phyloP scores from a whole-genome alignment of 2,113 vertebrate genomes.

The Cebidichthys violaceus region DNA sequence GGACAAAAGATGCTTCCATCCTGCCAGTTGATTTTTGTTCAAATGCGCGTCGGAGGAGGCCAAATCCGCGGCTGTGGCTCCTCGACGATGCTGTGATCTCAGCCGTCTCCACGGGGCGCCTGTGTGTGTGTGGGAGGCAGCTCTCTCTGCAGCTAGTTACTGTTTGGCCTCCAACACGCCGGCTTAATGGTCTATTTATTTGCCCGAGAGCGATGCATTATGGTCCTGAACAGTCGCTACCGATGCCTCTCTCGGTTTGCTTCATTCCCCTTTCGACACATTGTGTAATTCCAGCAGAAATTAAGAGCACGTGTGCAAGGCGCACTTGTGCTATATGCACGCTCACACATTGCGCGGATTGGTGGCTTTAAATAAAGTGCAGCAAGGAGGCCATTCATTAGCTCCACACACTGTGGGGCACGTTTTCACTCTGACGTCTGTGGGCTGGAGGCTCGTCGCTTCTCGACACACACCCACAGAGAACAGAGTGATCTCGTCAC shows the following conservation, averaged over 20 bases:
- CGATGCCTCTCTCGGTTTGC: slow-evolving; percentile 68
- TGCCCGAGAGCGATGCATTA: slow-evolving; percentile 77
- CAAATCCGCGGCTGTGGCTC: slow-evolving; percentile 61
- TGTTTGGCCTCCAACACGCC: slow-evolving; percentile 77
- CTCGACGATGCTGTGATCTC: slow-evolving; percentile 56
- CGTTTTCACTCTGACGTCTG: slow-evolving; percentile 37
- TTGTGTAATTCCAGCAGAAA: slow-evolving; percentile 41
- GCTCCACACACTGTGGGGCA: slow-evolving; percentile 27
- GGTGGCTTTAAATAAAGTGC: slow-evolving; percentile 48
- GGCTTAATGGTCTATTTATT: slow-evolving; percentile 81
- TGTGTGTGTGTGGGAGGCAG: slow-evolving; percentile 69
- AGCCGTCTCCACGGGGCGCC: slow-evolving; percentile 63
- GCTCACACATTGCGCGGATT: slow-evolving; percentile 28
- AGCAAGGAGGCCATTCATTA: slow-evolving; percentile 76
- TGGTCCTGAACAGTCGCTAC: slow-evolving; percentile 69
- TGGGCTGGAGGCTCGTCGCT: slow-evolving; percentile 41
- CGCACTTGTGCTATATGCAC: slow-evolving; percentile 1
- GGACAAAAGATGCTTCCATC: slow-evolving; percentile 53
- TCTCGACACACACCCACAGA: slow-evolving; percentile 54
- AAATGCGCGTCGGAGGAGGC: slow-evolving; percentile 52
- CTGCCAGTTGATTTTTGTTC: slow-evolving; percentile 56
- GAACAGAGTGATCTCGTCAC: slow-evolving; percentile 29
- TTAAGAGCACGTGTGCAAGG: slow-evolving; percentile 23
- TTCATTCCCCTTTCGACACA: slow-evolving; percentile 60
- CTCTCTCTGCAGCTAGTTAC: slow-evolving; percentile 78